Conservation (phyloP, 2,797 vertebrate species). For the Sebastes melanostomus region DNA sequence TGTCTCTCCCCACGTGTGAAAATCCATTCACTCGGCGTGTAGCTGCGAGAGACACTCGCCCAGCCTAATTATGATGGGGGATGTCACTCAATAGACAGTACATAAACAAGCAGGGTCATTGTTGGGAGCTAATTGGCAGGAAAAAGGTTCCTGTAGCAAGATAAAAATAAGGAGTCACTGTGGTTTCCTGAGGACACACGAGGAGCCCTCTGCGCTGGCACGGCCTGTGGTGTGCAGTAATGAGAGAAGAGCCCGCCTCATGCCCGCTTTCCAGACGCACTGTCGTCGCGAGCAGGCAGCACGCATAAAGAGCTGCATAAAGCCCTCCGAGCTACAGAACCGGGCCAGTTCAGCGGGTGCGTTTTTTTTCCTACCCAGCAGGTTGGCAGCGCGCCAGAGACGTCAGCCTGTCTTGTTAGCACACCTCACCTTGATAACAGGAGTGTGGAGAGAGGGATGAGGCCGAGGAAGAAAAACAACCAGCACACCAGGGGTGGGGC, state of each 20-base stretch:
- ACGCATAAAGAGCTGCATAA: constrained; percentile 44
- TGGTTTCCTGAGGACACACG: constrained; percentile 70
- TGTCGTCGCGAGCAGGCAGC: constrained; percentile 47
- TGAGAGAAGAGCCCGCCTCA: constrained; percentile 68
- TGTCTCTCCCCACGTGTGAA: constrained; percentile 63
- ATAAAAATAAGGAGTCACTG: constrained; percentile 72
- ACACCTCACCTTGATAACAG: constrained; percentile 79
- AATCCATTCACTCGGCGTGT: constrained; percentile 63
- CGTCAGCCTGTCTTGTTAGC: constrained; percentile 73
- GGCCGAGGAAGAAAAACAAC: constrained; percentile 72
- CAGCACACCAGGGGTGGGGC: constrained; percentile 65
- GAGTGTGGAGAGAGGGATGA: constrained; percentile 65
- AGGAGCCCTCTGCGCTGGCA: constrained; percentile 52
- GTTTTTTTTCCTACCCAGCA: constrained; percentile 5
- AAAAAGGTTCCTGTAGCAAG: constrained; percentile 66
- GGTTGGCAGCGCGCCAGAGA: constrained; percentile 69
- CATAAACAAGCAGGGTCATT: constrained; percentile 78
- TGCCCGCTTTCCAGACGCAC: constrained; percentile 65
- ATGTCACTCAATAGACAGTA: constrained; percentile 74
- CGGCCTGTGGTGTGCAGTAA: constrained; percentile 74
- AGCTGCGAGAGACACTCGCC: constrained; percentile 50
- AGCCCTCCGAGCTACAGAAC: constrained; percentile 61
- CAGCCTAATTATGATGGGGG: constrained; percentile 67
- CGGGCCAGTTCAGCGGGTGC: constrained; percentile 51
- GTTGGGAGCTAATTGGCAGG: constrained; percentile 78